Evolutionary conservation across 2,797 vertebrate species (phyloP).

Genomic region (Enteromius radiatus): DNA sequence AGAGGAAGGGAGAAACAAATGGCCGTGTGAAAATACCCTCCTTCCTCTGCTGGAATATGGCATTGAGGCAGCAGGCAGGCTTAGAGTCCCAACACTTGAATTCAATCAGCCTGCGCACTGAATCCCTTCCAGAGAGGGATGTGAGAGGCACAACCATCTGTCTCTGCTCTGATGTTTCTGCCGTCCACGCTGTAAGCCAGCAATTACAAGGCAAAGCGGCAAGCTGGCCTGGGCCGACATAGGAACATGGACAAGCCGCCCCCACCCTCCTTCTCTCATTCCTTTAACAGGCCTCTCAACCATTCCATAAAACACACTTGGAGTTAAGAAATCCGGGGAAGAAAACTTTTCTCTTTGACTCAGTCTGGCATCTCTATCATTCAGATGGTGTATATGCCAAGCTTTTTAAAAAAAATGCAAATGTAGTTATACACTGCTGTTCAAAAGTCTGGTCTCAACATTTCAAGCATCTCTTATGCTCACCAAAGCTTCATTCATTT

Average conservation of each 20-base stretch:
- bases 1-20: conserved; percentile 7
- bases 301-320: neutral
- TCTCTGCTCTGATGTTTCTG: conserved; percentile 54
- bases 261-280: neutral
- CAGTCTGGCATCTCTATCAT: neutral
- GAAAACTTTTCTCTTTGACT: neutral
- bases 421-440: neutral
- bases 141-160: conserved; percentile 61
- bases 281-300: conserved; percentile 6
- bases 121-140: conserved; percentile 59
- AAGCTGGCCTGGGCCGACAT: conserved; percentile 42
- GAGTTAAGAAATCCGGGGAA: neutral
- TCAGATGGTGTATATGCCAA: neutral
- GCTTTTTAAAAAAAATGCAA: neutral
- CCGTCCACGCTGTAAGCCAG: conserved; percentile 60
- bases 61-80: conserved; percentile 53
- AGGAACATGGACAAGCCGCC: conserved; percentile 25
- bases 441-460: neutral
- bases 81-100: conserved; percentile 58
- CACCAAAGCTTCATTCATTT: neutral
- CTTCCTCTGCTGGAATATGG: conserved; percentile 23
- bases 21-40: conserved; percentile 10
- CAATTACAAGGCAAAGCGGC: conserved; percentile 59
- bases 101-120: conserved; percentile 61
- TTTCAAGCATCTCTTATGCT: neutral